Base-by-base conservation (phyloP, 1,140 invertebrate genomes). In the Dryas iulia region DNA sequence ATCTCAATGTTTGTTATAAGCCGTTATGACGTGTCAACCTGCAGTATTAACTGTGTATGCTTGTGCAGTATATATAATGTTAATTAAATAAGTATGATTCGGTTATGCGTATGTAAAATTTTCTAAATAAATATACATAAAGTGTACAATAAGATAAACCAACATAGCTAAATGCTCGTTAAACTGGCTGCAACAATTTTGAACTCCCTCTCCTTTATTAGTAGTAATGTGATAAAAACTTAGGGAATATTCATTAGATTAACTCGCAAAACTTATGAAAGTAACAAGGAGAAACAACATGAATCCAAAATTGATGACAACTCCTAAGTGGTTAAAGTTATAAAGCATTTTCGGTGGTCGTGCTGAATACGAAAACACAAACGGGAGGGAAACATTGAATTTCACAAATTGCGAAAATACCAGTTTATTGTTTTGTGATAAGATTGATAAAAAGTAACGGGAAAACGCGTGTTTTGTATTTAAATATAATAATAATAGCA, bases 281-380 rank as follows among this genome's bases (percentile, higher is more conserved):
- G 76, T 80, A 79, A 81, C 76, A 78, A 75, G 73, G 74, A 75
- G 79, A 79, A 78, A 78, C 78, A 85, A 81, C 82, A 83, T 73
- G 79, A 84, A 83, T 83, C 80, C 74, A 70, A 83, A 82, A 80
- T 88, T 76, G 73, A 70, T 75, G 80, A 79, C 74, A 84, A 87
- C 77, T 87, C 81, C 74, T 83, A 78, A 86, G 77, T 79, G 83
- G 84, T 87, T 79, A 73, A 82, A 84, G 81, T 84, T 82, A 78
- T 78, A 83, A 82, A 78, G 76, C 72, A 79, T 80, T 87, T 82
- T 71, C 72, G 69, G 73, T 71, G 39, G 60, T 35, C 74, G 69
- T 74, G 75, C 66, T 71, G 76, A 77, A 74, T 78, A 73, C 74
- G 77, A 73, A 79, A 82, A 85, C 74, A 47, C 39, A 74, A 74